Base-by-base conservation (phyloP, 2,113 vertebrate genomes). In the Psophia crepitans region DNA sequence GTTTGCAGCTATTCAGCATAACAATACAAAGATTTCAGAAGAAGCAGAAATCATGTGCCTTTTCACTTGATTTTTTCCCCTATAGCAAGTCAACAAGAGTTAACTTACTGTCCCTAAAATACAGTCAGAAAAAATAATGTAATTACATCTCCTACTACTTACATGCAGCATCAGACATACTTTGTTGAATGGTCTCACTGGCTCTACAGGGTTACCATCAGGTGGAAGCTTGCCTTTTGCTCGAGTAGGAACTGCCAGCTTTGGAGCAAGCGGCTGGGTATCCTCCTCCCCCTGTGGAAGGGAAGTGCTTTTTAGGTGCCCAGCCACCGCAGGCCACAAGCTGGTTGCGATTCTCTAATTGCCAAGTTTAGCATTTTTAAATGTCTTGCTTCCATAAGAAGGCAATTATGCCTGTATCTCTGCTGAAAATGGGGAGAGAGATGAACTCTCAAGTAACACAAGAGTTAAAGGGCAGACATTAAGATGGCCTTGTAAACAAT, bases 1-100 rank as follows among this genome's bases (percentile, higher is more conserved):
- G 18, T 85, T 83, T 75, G 66, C 93, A 93, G 63, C 69, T 88
- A 85, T 74, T 93, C 94, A 87, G 74, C 69, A 68, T 70, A 90
- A 93, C 66, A 89, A 78, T 69, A 64, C 44, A 23, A n/a, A 80
- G 37, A 85, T 71, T 94, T 83, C 82, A 90, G 87, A 83, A 89
- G 51, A 11, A 77, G 77, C 23, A 86, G 54, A 83, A 90, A 93
- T 78, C 66, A 69, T 10, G 19, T 66, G 41, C 26, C 21, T 78
- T 83, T 66, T 88, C 13, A 24, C 84, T 61, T 51, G 10, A 73
- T 39, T 39, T 20, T 3, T 0, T 2, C 18, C 9, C 5, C 15
- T 9, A 46, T 3, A 65, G 70, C 51, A 91, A 88, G 86, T 41
- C 39, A 82, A 54, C 41, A 84, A 53, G 64, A 46, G 33, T 48